Evolutionary conservation across 1,140 invertebrate genomes (phyloP), one percentile per base, ranked within the genome.

Genomic region (Delia radicum): DNA sequence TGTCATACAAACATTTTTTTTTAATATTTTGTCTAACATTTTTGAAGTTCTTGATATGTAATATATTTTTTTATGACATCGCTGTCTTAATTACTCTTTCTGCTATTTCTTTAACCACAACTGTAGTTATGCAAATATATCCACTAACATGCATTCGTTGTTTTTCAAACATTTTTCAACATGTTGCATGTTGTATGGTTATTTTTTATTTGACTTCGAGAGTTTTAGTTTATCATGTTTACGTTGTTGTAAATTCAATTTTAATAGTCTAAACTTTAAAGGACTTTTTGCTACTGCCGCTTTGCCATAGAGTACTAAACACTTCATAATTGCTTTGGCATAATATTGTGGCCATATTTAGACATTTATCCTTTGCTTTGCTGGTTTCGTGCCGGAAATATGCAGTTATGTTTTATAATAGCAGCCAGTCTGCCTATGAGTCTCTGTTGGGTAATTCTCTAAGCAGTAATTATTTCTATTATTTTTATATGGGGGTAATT

Each of bases 311-410:
- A 55, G 48, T 55, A 18, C 65, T 33, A 33, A 69, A 69, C 65
- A 69, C 65, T 69, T 69, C 7, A 37, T 69, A 69, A 69, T 69
- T 69, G 65, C 65, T 69, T 69, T 69, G 65, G 65, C 65, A 69
- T 69, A 69, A 69, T 69, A 69, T 69, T 69, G 65, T 37, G 65
- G 65, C 65, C 65, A 69, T 69, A 69, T 69, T 69, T 69, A 69
- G 65, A 69, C 65, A 33, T 33, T 33, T 69, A 69, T 33, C 65
- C 29, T 55, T 48, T 48, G 46, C n/a, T n/a, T n/a, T 13, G 46
- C 46, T 18, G 46, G 15, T 48, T 21, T n/a, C 18, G 48, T 55
- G 48, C n/a, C 48, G 48, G 48, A 55, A 48, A n/a, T 55, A 55
- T 55, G 18, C 15, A 0, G 48, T 24, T 21, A 42, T 10, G 37